phyloP scores from a whole-genome alignment of 2,888 invertebrate genomes.

The Azorinus chamasolen region DNA sequence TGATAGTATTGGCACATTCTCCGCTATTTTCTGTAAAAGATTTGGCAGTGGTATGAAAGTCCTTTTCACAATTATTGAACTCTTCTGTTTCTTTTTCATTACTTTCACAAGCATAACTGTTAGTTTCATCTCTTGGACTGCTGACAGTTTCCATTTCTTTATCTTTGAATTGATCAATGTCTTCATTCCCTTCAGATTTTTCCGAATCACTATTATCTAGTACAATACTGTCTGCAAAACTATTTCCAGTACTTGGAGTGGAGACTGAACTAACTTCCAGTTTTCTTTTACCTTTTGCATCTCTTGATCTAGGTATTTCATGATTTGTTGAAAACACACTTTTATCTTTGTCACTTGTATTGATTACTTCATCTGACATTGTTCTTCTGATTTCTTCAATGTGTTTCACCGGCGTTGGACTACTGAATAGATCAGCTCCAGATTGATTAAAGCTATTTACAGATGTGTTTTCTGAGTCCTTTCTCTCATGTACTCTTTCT shows the following conservation, averaged over 20 bases:
- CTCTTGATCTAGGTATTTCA: no score
- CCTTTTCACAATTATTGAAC: no score
- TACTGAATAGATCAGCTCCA: slow-evolving; percentile 45
- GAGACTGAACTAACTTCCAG: no score
- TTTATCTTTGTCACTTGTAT: no score
- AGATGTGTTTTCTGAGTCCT: not conserved
- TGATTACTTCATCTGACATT: no score
- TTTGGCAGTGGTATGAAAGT: not conserved
- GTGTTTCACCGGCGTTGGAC: slow-evolving; percentile 36
- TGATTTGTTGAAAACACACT: no score
- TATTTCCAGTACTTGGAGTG: not conserved
- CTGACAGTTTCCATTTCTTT: not conserved
- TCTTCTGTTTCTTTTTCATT: not conserved
- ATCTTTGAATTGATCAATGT: not conserved
- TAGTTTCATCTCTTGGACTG: no score
- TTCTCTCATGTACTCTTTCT: no score
- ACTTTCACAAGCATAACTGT: no score
- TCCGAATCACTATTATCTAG: not conserved
- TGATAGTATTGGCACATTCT: not conserved
- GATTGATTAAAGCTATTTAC: slow-evolving; percentile 6
- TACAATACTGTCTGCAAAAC: not conserved
- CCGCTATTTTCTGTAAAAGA: not conserved
- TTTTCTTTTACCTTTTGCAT: no score
- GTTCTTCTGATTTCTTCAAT: no score
- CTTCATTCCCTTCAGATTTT: not conserved